Evolutionary conservation across 2,888 invertebrate genomes (phyloP).

Genomic region (Pristionchus exspectatus): DNA sequence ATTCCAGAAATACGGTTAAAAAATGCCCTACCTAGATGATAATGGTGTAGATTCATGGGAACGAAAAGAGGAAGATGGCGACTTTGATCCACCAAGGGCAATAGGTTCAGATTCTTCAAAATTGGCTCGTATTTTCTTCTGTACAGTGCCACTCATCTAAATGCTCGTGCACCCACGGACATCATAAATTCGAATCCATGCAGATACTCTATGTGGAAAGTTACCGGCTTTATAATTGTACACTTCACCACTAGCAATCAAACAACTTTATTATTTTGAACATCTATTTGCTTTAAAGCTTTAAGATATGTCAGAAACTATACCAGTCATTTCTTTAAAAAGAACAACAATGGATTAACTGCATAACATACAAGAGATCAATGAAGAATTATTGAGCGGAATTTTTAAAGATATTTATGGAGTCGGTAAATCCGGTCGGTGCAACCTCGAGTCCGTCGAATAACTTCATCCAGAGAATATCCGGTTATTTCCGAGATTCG

Average conservation of each 20-base stretch:
- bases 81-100: no score
- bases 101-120: no score
- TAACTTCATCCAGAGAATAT: not conserved
- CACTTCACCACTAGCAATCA: not conserved
- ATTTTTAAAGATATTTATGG: not conserved
- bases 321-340: not conserved
- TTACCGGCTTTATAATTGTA: no score
- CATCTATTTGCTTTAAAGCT: not conserved
- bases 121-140: no score
- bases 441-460: not conserved
- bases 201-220: no score
- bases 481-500: not conserved
- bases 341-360: not conserved
- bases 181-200: no score
- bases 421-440: not conserved
- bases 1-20: no score
- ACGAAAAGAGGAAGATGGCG: no score
- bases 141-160: no score
- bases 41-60: no score
- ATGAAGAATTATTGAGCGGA: not conserved
- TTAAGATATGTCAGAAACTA: not conserved
- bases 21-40: no score
- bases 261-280: not conserved
- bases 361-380: not conserved
- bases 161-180: no score